Base-by-base conservation (phyloP, 1,140 invertebrate species). In the Neoseiulus cucumeris region DNA sequence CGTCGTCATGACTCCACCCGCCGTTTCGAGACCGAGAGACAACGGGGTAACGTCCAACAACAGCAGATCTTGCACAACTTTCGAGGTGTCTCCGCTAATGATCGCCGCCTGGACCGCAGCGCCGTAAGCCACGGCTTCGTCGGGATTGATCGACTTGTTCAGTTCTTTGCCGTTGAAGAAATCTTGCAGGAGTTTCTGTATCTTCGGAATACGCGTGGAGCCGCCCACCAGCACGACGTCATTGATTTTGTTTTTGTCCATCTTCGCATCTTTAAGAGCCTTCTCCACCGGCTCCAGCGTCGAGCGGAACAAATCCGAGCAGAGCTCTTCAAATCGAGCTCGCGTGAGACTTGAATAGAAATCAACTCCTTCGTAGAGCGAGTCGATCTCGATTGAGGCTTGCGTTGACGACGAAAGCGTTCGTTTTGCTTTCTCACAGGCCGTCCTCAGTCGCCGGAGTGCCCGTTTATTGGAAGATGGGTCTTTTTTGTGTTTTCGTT, bases 301-400 rank as follows among this genome's bases (percentile, higher is more conserved):
- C 0, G 51, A 65, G 55, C 67, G 72, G 74, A 81, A 81, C 2
- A 81, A 73, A 72, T 80, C 80, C 33, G 74, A 71, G 68, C 89
- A 91, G 68, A 96, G 80, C 75, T 93, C 90, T 76, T 93, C 90
- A 73, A 93, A 93, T 72, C 88, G 83, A 55, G 92, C 92, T 70
- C 91, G 81, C 22, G 90, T 92, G 71, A 96, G 90, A 28, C 84
- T 88, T 0, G 89, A 91, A 77, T 94, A 93, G 79, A 94, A 94
- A 73, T 96, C 92, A 69, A 91, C 87, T 66, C 91, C 92, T 74
- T 96, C 91, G 72, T 84, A 91, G 47, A 96, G 77, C 0, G 91
- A 93, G 72, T 95, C 92, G 66, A 96, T 91, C 79, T 71, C 70
- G 17, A 59, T 67, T 33, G 70, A 75, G 17, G 93, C 90, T 77